A percentile compares a stretch with the other conserved stretches of the same genome.
phyloP scores from a whole-genome alignment of 2,888 invertebrate species.

The Caenorhabditis wallacei region DNA sequence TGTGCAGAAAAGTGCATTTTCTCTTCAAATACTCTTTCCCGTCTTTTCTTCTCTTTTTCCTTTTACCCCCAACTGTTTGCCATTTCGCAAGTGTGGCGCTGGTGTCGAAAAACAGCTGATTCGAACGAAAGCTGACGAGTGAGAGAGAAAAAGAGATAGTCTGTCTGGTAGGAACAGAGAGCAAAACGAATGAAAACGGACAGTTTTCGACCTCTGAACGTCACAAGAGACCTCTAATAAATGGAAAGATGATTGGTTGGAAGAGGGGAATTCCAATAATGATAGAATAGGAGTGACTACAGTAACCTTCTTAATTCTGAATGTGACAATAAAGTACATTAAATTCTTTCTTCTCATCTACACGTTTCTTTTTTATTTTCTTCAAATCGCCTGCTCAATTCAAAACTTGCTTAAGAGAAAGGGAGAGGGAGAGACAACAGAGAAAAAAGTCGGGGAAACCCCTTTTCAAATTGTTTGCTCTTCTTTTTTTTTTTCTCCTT shows the following conservation, averaged over 20 bases:
- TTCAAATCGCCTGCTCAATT: not conserved
- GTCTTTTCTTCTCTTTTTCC: not conserved
- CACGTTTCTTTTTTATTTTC: not conserved
- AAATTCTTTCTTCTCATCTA: too few relatives aligned
- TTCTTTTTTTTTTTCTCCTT: not conserved
- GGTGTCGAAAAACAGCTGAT: constrained; percentile 39
- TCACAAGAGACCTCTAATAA: constrained; percentile 13
- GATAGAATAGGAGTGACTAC: not conserved
- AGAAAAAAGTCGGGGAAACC: constrained; percentile 34
- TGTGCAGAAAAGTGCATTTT: constrained; percentile 32
- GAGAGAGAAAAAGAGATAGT: constrained; percentile 5
- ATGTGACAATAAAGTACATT: too few relatives aligned
- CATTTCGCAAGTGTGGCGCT: not conserved
- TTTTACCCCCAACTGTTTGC: constrained; percentile 21
- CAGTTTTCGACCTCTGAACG: constrained; percentile 61
- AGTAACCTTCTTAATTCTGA: too few relatives aligned
- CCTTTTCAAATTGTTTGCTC: constrained; percentile 19
- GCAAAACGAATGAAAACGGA: constrained; percentile 35
- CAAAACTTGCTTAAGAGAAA: not conserved
- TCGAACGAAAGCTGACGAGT: not conserved
- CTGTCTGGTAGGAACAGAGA: constrained; percentile 24
- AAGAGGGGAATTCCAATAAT: not conserved
- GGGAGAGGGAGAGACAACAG: not conserved
- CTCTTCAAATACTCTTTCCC: constrained; percentile 15
- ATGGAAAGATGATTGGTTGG: not conserved